Percentiles rank a stretch among this genome's conserved stretches.
These are phyloP conservation scores for Gyrodactylus bullatarudis DNA, from an alignment of 1,140 invertebrate genomes.

Conservation along the genomic window DNA sequence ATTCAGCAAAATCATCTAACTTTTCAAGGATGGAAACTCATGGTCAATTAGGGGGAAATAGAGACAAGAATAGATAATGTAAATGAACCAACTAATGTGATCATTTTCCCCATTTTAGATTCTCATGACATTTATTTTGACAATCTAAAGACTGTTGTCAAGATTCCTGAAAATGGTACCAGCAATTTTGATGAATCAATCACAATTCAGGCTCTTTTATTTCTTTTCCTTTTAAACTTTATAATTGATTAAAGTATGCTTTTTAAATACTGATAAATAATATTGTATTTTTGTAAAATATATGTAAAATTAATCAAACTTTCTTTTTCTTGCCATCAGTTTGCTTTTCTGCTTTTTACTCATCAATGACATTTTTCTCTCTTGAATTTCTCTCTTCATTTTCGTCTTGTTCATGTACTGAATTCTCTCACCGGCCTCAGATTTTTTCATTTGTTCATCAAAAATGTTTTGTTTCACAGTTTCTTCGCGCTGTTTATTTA, in stretches of 20 bases:
- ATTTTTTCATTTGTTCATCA: not conserved
- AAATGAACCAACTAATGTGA: too few species aligned
- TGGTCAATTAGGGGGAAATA: too few species aligned
- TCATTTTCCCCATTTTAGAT: too few species aligned
- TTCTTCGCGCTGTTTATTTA: not conserved
- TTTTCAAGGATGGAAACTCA: too few species aligned
- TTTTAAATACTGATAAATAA: too few species aligned
- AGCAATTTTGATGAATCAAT: not conserved
- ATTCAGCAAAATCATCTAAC: too few species aligned
- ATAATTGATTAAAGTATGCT: not conserved
- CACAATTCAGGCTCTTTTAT: not conserved
- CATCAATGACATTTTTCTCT: not conserved
- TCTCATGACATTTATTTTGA: too few species aligned
- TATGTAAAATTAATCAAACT: too few species aligned
- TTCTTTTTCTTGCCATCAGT: not conserved
- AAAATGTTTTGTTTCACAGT: not conserved
- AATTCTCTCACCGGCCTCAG: not conserved
- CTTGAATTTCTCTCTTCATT: not conserved
- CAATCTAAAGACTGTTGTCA: not conserved
- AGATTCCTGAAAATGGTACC: not conserved
- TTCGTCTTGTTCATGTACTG: not conserved
- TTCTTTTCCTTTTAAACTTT: not conserved
- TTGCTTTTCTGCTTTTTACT: not conserved
- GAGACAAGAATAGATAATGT: too few species aligned
- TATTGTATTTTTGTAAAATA: too few species aligned